Percentiles rank a stretch among this genome's conserved stretches.
phyloP scores from a whole-genome alignment of 2,888 invertebrate genomes.

The Ectobius pallidus region DNA sequence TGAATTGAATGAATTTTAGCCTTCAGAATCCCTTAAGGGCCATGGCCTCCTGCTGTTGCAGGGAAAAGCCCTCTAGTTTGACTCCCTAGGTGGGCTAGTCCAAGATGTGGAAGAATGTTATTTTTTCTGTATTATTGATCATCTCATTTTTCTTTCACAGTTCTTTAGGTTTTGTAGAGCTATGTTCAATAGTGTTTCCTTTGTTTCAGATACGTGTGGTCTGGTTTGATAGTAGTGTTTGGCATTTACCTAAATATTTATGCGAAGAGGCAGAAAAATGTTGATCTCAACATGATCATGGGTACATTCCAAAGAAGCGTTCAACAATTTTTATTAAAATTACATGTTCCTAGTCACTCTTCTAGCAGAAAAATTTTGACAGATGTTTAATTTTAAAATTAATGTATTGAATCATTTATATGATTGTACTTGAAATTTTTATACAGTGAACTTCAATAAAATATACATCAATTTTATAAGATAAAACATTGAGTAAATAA shows the following conservation, averaged over 20 bases:
- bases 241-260: slow-evolving; percentile 95
- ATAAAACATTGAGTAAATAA: no score
- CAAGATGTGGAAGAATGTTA: not conserved
- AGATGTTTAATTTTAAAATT: no score
- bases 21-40: no score
- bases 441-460: no score
- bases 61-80: no score
- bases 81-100: no score
- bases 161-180: not conserved
- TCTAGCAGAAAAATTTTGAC: not conserved
- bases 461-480: no score
- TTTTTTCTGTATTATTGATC: not conserved
- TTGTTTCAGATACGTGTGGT: slow-evolving; percentile 83
- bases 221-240: slow-evolving; percentile 83
- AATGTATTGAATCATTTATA: no score
- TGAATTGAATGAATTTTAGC: no score
- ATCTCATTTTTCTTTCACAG: not conserved
- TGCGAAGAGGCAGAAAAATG: slow-evolving; percentile 66
- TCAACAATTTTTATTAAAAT: not conserved
- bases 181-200: slow-evolving; percentile 32
- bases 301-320: not conserved
- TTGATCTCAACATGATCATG: not conserved
- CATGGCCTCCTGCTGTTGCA: no score
- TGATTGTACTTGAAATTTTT: no score
- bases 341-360: not conserved